Evolutionary conservation across 1,140 invertebrate genomes (phyloP).

Genomic region (Pissodes strobi): DNA sequence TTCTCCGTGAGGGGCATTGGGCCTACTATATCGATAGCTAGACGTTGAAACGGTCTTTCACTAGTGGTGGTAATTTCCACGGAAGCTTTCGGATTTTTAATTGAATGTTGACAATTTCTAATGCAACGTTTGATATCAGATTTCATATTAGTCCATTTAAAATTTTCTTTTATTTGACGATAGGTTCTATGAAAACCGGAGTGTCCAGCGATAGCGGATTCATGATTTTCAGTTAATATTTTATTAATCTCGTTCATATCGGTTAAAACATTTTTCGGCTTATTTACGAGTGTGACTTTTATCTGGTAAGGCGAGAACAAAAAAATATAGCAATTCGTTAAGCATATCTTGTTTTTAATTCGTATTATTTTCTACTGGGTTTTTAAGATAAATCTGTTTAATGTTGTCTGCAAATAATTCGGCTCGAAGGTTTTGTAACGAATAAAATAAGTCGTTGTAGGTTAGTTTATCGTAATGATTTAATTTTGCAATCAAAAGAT

Average conservation of each 20-base stretch:
- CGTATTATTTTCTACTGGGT: conserved; percentile 11
- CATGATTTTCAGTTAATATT: conserved; percentile 50
- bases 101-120: conserved; percentile 30
- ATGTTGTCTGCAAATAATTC: conserved; percentile 10
- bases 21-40: conserved; percentile 48
- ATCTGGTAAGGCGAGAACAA: no score
- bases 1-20: conserved; percentile 43
- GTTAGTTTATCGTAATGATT: no score
- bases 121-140: no score
- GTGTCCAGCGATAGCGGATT: no score
- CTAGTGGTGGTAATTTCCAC: conserved; percentile 51
- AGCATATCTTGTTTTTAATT: conserved; percentile 41
- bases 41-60: no score
- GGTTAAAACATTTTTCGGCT: no score
- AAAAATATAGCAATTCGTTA: conserved; percentile 27
- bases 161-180: conserved; percentile 48
- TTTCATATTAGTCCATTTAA: no score
- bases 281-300: no score
- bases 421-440: conserved; percentile 30
- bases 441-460: no score
- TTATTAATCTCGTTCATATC: conserved; percentile 44
- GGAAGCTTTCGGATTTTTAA: no score
- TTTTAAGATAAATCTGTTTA: conserved; percentile 16
- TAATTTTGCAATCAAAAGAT: conserved; percentile 40
- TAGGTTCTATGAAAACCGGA: conserved; percentile 42